A percentile compares a stretch with the other conserved stretches of the same genome.
phyloP scores from a whole-genome alignment of 1,140 invertebrate genomes.

The Aphidius gifuensis region DNA sequence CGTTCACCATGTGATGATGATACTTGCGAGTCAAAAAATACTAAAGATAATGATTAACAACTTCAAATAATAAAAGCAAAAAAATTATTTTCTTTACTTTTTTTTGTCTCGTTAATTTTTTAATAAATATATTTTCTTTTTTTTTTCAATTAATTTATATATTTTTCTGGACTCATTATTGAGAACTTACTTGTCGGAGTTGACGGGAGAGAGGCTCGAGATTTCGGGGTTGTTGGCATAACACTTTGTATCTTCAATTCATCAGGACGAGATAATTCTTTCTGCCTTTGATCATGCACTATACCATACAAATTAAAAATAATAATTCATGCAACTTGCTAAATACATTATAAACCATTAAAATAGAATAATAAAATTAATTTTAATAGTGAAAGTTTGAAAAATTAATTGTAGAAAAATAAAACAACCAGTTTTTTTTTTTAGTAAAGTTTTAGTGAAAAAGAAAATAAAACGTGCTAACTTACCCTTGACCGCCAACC shows the following conservation, averaged over 20 bases:
- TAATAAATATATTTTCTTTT: background rate
- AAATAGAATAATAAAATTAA: too few relatives aligned
- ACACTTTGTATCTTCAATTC: conserved; percentile 29
- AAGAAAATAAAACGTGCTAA: conserved; percentile 1
- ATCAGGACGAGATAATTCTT: conserved; percentile 35
- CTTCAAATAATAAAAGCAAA: background rate
- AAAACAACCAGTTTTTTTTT: background rate
- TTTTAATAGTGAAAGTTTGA: background rate
- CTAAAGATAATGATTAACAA: conserved; percentile 65
- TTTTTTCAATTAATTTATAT: background rate
- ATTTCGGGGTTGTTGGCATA: conserved; percentile 37
- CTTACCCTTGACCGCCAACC: conserved; percentile 4
- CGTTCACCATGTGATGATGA: conserved; percentile 80
- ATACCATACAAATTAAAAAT: conserved; percentile 44
- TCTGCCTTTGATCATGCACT: conserved; percentile 48
- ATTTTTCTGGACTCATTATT: conserved; percentile 11
- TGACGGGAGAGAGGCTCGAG: conserved; percentile 31
- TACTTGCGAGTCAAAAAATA: conserved; percentile 85
- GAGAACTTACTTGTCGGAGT: conserved; percentile 46
- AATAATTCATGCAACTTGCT: conserved; percentile 19
- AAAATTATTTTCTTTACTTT: background rate
- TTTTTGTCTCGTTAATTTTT: background rate
- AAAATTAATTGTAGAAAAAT: too few relatives aligned
- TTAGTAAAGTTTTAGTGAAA: background rate
- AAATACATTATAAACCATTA: too few relatives aligned